Evolutionary conservation across 1,140 invertebrate genomes (phyloP), one percentile per base, ranked within the genome.

Genomic region (Antheraea pernyi): DNA sequence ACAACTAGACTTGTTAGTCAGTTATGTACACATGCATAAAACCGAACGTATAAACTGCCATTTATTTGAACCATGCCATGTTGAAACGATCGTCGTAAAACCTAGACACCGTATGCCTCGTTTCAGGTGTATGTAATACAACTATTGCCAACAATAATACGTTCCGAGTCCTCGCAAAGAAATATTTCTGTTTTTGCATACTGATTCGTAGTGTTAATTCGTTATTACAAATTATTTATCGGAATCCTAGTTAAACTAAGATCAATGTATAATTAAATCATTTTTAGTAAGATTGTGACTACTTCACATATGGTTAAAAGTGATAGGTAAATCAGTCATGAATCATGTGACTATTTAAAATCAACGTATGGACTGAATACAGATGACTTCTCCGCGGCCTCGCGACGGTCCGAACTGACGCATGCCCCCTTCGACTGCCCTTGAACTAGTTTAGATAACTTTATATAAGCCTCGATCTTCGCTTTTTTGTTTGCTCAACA

Each of bases 111-210:
- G 46, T 53, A 53, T 53, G 46, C 1, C 10, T 53, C 46, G 46
- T 53, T 18, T 59, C 42, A 61, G 19, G 59, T 67, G 39, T 19
- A 18, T 63, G 30, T 48, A 71, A 59, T 48, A n/a, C 22, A 63
- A 37, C 61, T 6, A 63, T 63, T 63, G 61, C 61, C 61, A 63
- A 63, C 61, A 63, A 63, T 63, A 63, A 63, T n/a, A 63, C 61
- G 22, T 1, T 63, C 61, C 13, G 30, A 30, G 30, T 63, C 19
- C 9, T 13, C 22, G 60, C n/a, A 7, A 63, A 63, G 22, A 62
- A 63, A n/a, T 37, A 13, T 37, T 37, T 37, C 30, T 63, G 37
- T 63, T 63, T 63, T n/a, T 36, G 61, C 16, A 63, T 22, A 63
- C 18, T 37, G 19, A 63, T 37, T 63, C 46, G 7, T n/a, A 16